Percentiles rank a stretch among this genome's conserved stretches.
Conservation (phyloP, 2,113 vertebrate genomes). For the Alethe castanea region DNA sequence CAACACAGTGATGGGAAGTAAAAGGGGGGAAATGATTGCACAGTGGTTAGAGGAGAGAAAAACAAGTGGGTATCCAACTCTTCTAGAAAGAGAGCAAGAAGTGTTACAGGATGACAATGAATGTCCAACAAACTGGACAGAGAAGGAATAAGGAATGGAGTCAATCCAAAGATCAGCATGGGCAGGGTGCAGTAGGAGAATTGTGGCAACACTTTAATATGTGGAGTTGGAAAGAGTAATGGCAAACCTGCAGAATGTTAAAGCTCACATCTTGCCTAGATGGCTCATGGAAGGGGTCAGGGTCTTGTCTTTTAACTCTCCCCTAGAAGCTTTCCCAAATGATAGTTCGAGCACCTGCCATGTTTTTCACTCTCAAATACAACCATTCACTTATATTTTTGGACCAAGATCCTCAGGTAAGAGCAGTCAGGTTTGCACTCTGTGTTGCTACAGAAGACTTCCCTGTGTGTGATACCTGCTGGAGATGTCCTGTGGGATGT, state of each 20-base stretch:
- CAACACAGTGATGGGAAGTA: slow-evolving; percentile 17
- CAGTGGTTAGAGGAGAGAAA: not conserved
- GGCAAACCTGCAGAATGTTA: not conserved
- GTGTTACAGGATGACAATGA: not conserved
- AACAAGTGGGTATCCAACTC: not conserved
- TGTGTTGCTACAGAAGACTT: not conserved
- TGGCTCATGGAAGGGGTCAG: not conserved
- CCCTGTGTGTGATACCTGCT: not conserved
- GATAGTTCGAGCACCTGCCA: not conserved
- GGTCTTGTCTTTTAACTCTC: not conserved
- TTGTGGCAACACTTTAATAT: not conserved
- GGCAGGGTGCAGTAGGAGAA: not conserved
- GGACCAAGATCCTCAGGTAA: not conserved
- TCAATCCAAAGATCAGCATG: not conserved
- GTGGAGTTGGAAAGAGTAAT: not conserved
- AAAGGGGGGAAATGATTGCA: slow-evolving; percentile 27
- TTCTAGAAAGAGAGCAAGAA: not conserved
- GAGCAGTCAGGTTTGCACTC: not conserved
- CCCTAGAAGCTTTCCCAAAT: not conserved
- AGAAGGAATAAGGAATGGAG: not conserved
- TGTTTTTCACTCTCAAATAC: not conserved
- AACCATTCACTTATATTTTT: not conserved
- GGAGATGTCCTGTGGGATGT: not conserved
- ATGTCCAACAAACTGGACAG: not conserved
- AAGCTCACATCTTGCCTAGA: not conserved